Conservation (phyloP, 2,113 vertebrate species). For the Conger conger region DNA sequence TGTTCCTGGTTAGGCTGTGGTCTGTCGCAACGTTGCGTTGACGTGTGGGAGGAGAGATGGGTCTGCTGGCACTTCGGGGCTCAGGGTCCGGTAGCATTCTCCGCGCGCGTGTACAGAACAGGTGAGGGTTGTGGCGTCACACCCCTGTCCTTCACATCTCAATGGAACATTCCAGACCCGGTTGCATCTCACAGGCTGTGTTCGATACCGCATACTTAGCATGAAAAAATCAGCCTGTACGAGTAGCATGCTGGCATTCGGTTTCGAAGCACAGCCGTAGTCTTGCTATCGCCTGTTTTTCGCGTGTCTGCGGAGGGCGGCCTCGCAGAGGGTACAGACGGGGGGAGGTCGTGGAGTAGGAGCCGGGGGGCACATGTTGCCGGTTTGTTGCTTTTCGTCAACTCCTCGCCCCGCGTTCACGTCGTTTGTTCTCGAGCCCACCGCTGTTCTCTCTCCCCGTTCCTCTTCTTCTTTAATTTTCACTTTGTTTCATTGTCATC, state of each 20-base stretch:
- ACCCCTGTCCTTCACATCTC: neutral
- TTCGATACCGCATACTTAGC: too few relatives aligned
- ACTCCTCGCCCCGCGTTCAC: constrained; percentile 50
- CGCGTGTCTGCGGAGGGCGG: neutral
- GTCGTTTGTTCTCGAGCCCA: constrained; percentile 52
- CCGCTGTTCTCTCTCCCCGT: constrained; percentile 54
- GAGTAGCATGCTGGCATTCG: too few relatives aligned
- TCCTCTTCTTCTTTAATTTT: constrained; percentile 47
- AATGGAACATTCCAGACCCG: constrained; percentile 44
- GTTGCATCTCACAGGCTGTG: too few relatives aligned
- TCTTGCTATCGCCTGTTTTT: neutral
- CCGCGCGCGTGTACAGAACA: neutral
- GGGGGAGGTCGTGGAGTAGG: neutral
- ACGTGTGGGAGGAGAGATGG: constrained; percentile 39
- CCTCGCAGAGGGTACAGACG: constrained; percentile 5
- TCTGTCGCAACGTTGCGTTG: constrained; percentile 39
- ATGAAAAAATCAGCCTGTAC: too few relatives aligned
- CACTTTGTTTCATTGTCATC: constrained; percentile 47
- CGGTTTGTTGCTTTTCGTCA: constrained; percentile 62
- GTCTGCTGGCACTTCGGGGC: constrained; percentile 43
- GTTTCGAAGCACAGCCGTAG: too few relatives aligned
- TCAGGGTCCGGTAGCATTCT: constrained; percentile 47
- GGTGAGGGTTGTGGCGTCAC: neutral
- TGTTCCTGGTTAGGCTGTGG: constrained; percentile 58
- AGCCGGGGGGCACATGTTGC: constrained; percentile 53